These are phyloP conservation scores for Zaprionus tsacasi DNA, from an alignment of 1,140 invertebrate species.

Conservation along the genomic window DNA sequence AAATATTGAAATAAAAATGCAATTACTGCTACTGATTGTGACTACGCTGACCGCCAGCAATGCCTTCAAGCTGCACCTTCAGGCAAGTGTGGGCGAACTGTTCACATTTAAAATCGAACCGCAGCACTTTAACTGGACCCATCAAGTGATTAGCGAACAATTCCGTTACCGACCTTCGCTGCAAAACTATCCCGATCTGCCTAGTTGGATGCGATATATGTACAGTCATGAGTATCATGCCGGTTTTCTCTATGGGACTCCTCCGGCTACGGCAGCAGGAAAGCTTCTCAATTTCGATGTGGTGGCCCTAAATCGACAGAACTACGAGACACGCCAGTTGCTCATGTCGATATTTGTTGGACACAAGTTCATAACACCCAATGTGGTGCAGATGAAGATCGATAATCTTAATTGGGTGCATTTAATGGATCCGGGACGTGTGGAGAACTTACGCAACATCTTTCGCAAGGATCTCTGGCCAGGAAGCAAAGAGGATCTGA, in stretches of 20 bases:
- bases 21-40: slow-evolving; percentile 34
- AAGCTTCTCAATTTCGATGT: slow-evolving; percentile 88
- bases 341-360: slow-evolving; percentile 87
- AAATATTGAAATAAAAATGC: slow-evolving; percentile 37
- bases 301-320: slow-evolving; percentile 90
- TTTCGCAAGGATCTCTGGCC: slow-evolving; percentile 88
- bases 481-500: slow-evolving; percentile 88
- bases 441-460: slow-evolving; percentile 90
- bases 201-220: slow-evolving; percentile 92
- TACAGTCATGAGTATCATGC: slow-evolving; percentile 90
- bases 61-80: slow-evolving; percentile 32
- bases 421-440: slow-evolving; percentile 84
- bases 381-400: slow-evolving; percentile 94
- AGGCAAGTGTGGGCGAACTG: slow-evolving; percentile 87
- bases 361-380: slow-evolving; percentile 88
- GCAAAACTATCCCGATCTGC: slow-evolving; percentile 88
- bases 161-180: slow-evolving; percentile 79
- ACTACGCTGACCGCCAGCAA: slow-evolving; percentile 14
- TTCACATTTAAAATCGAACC: slow-evolving; percentile 88
- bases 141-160: slow-evolving; percentile 85
- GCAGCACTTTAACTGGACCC: slow-evolving; percentile 88
- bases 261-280: slow-evolving; percentile 86
- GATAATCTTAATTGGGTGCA: slow-evolving; percentile 90
- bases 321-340: slow-evolving; percentile 90
- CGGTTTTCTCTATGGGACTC: slow-evolving; percentile 92